phyloP scores from a whole-genome alignment of 2,113 vertebrate genomes.

The Neolamprologus toae region DNA sequence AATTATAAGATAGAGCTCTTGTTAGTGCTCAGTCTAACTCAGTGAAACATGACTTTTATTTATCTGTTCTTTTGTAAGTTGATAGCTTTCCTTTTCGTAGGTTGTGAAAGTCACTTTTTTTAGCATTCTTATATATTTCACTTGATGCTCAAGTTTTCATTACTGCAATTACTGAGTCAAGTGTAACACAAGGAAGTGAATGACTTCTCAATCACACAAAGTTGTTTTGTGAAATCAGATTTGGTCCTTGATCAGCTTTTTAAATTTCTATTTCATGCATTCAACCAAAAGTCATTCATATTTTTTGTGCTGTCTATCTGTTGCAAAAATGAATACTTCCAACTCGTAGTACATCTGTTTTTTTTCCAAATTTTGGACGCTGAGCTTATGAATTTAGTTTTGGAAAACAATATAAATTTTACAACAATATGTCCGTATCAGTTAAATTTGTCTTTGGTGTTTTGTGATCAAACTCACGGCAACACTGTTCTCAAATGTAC shows the following conservation, averaged over 20 bases:
- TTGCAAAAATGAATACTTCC: not conserved
- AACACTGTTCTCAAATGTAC: not conserved
- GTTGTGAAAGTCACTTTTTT: not conserved
- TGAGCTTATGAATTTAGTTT: not conserved
- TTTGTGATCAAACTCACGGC: not conserved
- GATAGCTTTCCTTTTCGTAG: not conserved
- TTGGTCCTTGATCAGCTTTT: not conserved
- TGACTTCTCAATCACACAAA: not conserved
- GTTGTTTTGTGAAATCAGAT: not conserved
- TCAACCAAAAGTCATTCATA: not conserved
- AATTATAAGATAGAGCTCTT: fast-evolving
- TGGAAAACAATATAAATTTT: not conserved
- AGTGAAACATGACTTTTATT: not conserved
- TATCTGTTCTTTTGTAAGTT: not conserved
- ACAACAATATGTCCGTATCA: no score
- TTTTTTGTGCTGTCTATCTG: not conserved
- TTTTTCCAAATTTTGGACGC: fast-evolving
- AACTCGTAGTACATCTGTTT: fast-evolving
- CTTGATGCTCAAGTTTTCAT: not conserved
- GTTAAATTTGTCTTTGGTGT: not conserved
- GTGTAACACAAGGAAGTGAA: not conserved
- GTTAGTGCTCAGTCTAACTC: not conserved
- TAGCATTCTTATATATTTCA: not conserved
- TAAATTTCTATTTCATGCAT: not conserved
- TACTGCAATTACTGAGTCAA: not conserved